Base-by-base conservation (phyloP, 2,113 vertebrate genomes). In the Machaerirhynchus nigripectus region DNA sequence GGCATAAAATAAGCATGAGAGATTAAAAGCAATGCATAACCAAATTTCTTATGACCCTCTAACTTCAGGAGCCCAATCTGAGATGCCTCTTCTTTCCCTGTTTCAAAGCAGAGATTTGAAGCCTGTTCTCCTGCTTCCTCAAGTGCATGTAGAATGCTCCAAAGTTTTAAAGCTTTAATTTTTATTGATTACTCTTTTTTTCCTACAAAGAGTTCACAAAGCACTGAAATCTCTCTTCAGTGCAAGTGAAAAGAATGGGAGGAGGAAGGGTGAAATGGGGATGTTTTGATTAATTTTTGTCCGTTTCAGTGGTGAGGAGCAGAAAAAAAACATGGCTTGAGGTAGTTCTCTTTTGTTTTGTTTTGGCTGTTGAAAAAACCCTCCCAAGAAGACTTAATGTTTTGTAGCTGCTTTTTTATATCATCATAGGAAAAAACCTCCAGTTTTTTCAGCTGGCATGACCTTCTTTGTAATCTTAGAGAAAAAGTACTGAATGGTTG, bases 1-100 rank as follows among this genome's bases (percentile, higher is more conserved):
- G 70, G 31, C 13, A 83, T 89, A 76, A 97, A 96, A 91, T 79
- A 91, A 89, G 65, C 53, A 76, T 65, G 57, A 79, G 13, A 47
- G 13, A 83, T 79, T 85, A 79, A 91, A 95, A 69, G 27, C 4
- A 6, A 75, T 2, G 3, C 42, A 27, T 59, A 94, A 75, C n/a
- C 61, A 91, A 82, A 79, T 87, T 74, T 87, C 37, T 68, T 79
- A 47, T 9, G 3, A 84, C 24, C 33, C 18, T 61, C 35, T 81
- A 52, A 10, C 63, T 89, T 89, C 78, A 76, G 39, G 75, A 78
- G 16, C n/a, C 52, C 10, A 56, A 10, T 70, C 33, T 71, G 70
- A 85, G 61, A 46, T 64, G 44, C 10, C 3, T 56, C 56, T 53
- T 89, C 50, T 77, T 76, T 67, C 47, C 11, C 22, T 59, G 3